Conservation (phyloP, 2,113 vertebrate genomes). For the Poeciliopsis retropinna region DNA sequence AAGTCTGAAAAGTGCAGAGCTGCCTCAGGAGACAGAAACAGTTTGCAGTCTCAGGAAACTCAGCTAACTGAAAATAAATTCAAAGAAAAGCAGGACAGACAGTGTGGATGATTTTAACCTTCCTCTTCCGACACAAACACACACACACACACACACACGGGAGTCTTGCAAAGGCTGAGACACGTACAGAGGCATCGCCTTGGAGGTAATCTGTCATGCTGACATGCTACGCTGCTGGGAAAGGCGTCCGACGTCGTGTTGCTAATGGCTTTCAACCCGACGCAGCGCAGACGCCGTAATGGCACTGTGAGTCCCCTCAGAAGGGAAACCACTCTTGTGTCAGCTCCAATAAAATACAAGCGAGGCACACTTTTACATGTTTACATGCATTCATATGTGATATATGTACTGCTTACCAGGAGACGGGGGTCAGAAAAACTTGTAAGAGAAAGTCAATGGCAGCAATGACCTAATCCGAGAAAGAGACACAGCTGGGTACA, state of each 20-base stretch:
- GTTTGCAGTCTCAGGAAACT: not conserved
- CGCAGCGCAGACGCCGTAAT: constrained; percentile 32
- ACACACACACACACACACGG: not conserved
- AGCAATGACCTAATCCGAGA: too few species aligned
- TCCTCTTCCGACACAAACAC: constrained; percentile 34
- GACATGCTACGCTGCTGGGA: constrained; percentile 59
- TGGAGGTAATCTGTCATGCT: constrained; percentile 65
- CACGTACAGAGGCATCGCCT: constrained; percentile 47
- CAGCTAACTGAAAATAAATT: not conserved
- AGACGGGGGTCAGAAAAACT: constrained; percentile 26
- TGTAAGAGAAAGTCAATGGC: not conserved
- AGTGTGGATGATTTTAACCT: constrained; percentile 13
- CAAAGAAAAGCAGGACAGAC: not conserved
- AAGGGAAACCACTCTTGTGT: constrained; percentile 63
- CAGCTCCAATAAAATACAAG: constrained; percentile 56
- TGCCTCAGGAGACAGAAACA: not conserved
- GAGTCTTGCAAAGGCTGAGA: constrained; percentile 12
- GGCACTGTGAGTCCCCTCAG: constrained; percentile 61
- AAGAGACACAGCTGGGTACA: too few species aligned
- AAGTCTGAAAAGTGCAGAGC: not conserved
- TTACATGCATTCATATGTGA: constrained; percentile 17
- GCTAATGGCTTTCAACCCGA: constrained; percentile 65
- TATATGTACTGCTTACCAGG: constrained; percentile 39
- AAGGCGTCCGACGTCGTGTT: constrained; percentile 43
- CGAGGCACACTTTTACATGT: not conserved